Percentiles rank a stretch among this genome's conserved stretches.
Conservation (phyloP, 2,113 vertebrate species). For the Oenanthe melanoleuca region DNA sequence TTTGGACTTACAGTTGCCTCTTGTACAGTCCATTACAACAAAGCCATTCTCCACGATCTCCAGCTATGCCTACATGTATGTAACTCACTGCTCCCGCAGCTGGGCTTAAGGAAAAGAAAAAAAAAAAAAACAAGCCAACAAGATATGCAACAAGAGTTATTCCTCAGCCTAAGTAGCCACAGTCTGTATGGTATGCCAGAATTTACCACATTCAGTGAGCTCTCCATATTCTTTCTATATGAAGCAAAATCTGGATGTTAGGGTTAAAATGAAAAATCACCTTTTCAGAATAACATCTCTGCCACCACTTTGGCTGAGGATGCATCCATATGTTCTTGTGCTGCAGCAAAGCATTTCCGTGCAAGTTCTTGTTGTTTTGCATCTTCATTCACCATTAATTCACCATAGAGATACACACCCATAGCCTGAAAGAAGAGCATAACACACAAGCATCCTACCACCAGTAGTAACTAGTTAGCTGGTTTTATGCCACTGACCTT, state of each 20-base stretch:
- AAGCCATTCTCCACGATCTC: background rate
- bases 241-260: background rate
- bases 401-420: conserved; percentile 96
- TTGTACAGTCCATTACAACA: background rate
- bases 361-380: conserved; percentile 87
- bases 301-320: conserved; percentile 86
- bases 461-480: background rate
- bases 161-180: background rate
- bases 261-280: conserved; percentile 62
- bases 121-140: background rate
- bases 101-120: background rate
- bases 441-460: background rate
- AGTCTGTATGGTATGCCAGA: background rate
- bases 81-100: background rate
- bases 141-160: background rate
- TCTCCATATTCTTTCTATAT: background rate
- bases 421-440: conserved; percentile 83
- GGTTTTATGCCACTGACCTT: background rate
- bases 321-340: conserved; percentile 85
- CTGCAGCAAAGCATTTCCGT: conserved; percentile 81
- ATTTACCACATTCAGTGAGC: background rate
- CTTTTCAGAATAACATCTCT: conserved; percentile 91
- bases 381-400: conserved; percentile 95
- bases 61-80: background rate
- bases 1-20: background rate